Evolutionary conservation across 2,888 invertebrate genomes (phyloP).

Genomic region (Siphonodentalium dalli): DNA sequence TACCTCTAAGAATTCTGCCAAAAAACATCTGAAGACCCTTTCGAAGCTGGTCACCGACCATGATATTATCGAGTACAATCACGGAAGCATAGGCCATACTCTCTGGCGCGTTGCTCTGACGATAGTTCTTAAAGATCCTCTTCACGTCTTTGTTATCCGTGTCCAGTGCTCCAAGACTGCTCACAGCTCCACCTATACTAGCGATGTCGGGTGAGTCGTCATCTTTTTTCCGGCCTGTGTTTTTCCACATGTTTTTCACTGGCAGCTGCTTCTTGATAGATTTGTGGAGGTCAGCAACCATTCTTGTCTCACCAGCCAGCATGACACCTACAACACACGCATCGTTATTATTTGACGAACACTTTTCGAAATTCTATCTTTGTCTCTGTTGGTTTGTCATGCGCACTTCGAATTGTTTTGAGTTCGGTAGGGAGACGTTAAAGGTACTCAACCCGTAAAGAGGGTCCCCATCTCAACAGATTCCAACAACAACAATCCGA

Average conservation of each 20-base stretch:
- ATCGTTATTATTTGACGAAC: background rate
- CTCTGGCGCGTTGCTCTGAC: slow-evolving; percentile 19
- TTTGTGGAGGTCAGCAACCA: slow-evolving; percentile 40
- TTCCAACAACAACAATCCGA: too few species aligned
- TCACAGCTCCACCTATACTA: slow-evolving; percentile 43
- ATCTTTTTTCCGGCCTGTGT: slow-evolving; percentile 26
- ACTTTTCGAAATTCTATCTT: background rate
- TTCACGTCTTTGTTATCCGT: slow-evolving; percentile 32
- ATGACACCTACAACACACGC: slow-evolving; percentile 40
- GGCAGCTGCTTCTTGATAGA: slow-evolving; percentile 44
- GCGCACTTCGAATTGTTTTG: too few species aligned
- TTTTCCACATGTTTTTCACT: slow-evolving; percentile 37
- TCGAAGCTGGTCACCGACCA: slow-evolving; percentile 29
- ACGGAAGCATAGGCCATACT: slow-evolving; percentile 41
- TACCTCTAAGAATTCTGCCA: slow-evolving; percentile 38
- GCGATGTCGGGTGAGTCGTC: slow-evolving; percentile 25
- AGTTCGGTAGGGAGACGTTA: background rate
- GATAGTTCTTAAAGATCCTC: slow-evolving; percentile 37
- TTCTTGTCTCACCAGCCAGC: slow-evolving; percentile 39
- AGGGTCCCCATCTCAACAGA: too few species aligned
- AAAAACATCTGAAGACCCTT: slow-evolving; percentile 42
- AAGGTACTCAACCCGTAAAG: too few species aligned
- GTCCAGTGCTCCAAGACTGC: slow-evolving; percentile 31
- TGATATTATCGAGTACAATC: slow-evolving; percentile 34
- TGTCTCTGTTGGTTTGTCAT: too few species aligned